These are phyloP conservation scores for Loxodonta africana DNA, from an alignment of 2,113 vertebrate genomes.

Conservation along the genomic window DNA sequence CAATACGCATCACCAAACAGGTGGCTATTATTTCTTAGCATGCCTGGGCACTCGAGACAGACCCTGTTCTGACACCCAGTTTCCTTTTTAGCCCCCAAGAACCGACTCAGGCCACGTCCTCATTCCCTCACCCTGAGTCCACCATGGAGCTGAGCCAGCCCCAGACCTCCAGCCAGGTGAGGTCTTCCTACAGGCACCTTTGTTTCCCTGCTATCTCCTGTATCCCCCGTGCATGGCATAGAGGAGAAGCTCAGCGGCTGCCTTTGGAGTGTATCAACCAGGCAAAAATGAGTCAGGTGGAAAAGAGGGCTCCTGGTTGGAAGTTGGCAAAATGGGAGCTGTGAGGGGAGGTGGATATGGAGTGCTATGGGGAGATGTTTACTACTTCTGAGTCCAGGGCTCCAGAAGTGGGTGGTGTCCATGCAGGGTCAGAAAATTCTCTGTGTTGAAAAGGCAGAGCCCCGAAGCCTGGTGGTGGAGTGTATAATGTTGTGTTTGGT, in stretches of 20 bases:
- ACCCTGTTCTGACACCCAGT: neutral
- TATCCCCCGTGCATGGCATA: no score
- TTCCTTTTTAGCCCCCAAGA: slow-evolving; percentile 32
- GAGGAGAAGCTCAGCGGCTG: no score
- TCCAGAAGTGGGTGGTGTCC: neutral
- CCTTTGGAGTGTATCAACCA: neutral
- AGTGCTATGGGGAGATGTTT: no score
- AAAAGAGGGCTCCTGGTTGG: neutral
- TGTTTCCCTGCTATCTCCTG: neutral
- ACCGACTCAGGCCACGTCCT: neutral
- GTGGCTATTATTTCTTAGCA: no score
- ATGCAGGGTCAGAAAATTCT: rapidly evolving
- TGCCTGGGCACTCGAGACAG: neutral
- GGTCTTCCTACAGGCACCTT: neutral
- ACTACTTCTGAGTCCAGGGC: neutral
- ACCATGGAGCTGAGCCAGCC: neutral
- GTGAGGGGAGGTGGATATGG: neutral
- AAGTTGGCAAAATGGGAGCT: neutral
- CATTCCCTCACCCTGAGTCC: neutral
- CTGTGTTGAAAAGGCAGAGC: neutral
- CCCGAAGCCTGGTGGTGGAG: neutral
- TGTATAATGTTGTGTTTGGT: neutral
- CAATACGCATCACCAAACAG: no score
- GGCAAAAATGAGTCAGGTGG: neutral
- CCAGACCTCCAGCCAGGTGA: slow-evolving; percentile 48